Evolutionary conservation across 2,797 vertebrate species (phyloP), one percentile per base, ranked within the genome.

Genomic region (Chaetodon trifasciatus): DNA sequence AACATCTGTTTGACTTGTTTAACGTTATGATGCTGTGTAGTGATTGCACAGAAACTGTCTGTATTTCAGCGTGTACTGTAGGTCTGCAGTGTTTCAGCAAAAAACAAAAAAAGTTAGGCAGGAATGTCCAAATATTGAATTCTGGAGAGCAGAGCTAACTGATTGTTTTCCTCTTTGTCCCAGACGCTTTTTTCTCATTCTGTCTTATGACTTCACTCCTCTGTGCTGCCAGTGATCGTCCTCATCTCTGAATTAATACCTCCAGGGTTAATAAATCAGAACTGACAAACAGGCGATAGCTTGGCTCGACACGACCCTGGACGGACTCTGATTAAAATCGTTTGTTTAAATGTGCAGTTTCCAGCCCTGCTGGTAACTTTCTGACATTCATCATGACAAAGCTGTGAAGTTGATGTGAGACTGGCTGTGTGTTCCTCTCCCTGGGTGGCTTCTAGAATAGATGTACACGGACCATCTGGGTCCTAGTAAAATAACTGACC

Each of bases 271-370:
- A 94, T 95, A 95, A 96, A 96, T 96, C 95, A 94, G 86, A 82
- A 72, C 86, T 95, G 95, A 94, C 94, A 93, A 70, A 85, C 28
- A 75, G 84, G 72, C 58, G 37, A 72, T 70, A 87, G 74, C 61
- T 88, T 87, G 81, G 92, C 90, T 90, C 85, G 79, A 79, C 77
- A 82, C 84, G 74, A 89, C 87, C 86, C 82, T 90, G 87, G 89
- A 76, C 88, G 91, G 88, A 92, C 91, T 88, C 83, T 94, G 93
- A 96, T 95, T 94, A 92, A 95, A 95, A 95, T 94, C 24, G 86
- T 95, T 96, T 95, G 95, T 96, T 96, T 94, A 90, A 95, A 94
- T 94, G 91, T 92, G 84, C 90, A 40, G 87, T 94, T 93, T 94
- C 91, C 92, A 86, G 74, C 72, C 81, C 88, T 89, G 82, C 78